Conservation (phyloP, 92 coral and sea anemone genomes). For the Phymanthus crucifer region DNA sequence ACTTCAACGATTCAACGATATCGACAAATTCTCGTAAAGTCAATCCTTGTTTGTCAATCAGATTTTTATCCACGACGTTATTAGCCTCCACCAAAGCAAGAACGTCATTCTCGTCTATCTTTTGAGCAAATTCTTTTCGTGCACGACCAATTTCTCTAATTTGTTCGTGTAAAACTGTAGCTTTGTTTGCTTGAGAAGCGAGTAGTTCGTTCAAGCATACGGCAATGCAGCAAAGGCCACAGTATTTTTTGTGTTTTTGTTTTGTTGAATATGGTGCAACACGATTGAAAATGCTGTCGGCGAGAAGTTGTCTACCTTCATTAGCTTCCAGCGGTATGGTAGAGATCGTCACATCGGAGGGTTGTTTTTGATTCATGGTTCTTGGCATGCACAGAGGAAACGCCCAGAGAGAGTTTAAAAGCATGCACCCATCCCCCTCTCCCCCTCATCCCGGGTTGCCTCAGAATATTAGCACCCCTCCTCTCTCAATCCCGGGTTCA, state of each 20-base stretch:
- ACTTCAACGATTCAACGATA: slow-evolving; percentile 21
- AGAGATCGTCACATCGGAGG: slow-evolving; percentile 4
- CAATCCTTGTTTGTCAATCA: slow-evolving; percentile 40
- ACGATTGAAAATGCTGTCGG: slow-evolving; percentile 22
- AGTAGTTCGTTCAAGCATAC: slow-evolving; percentile 48
- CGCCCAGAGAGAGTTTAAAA: too few species aligned
- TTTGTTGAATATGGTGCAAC: slow-evolving; percentile 41
- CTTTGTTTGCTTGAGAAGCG: neutral
- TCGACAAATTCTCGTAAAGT: slow-evolving; percentile 37
- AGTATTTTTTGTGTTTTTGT: slow-evolving; percentile 42
- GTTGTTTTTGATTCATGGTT: neutral
- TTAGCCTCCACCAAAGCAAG: slow-evolving; percentile 23
- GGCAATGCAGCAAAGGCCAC: slow-evolving; percentile 60
- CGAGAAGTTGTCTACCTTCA: slow-evolving; percentile 42
- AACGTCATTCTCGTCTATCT: slow-evolving; percentile 35
- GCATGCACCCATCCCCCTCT: too few species aligned
- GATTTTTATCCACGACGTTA: slow-evolving; percentile 21
- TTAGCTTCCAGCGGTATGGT: slow-evolving; percentile 23
- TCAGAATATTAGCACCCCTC: too few species aligned
- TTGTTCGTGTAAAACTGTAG: neutral
- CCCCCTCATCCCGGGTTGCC: too few species aligned
- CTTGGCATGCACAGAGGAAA: neutral
- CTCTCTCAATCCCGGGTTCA: too few species aligned
- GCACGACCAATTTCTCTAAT: neutral
- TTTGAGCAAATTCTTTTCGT: neutral